Evolutionary conservation across 1,140 invertebrate genomes (phyloP), one percentile per base, ranked within the genome.

Genomic region (Stegodyphus dumicola): DNA sequence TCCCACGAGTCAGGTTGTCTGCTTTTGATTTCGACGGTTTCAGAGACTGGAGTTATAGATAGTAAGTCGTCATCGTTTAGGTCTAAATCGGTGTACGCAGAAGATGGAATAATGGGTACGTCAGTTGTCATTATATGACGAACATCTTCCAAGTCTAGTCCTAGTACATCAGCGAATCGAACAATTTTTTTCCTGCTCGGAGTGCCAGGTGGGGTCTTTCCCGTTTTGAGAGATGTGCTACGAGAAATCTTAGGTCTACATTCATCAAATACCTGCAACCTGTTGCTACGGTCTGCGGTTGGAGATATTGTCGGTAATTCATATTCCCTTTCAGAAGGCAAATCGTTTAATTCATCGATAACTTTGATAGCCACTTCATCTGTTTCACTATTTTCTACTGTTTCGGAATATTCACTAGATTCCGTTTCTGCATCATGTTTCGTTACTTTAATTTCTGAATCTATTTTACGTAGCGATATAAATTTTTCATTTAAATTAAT

Each of bases 151-250:
- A 99, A 91, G 91, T 99, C 97, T 7, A 99, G 91, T 0, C 97
- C 97, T 53, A 99, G 91, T 1, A 96, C 96, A 89, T 98, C 97
- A 0, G 97, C 97, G 90, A 99, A 99, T n/a, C 97, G 93, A 0
- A 98, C 97, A 54, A 97, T 97, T 91, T 98, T 98, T 90, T 98
- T 98, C 17, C 85, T 67, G n/a, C 77, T 78, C 0, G 95, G 95
- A 11, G 95, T 96, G 3, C 95, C 95, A 0, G 96, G 96, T 33
- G 96, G 96, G 0, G 96, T 97, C 91, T 98, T 98, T 0, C 95
- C 95, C 0, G 94, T 95, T 91, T 97, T 98, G 15, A 98, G 90
- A 0, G 96, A 97, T 0, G 96, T 96, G 89, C 94, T 95, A 77
- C 96, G 92, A 60, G 94, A 92, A 7, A 96, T 92, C 74, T 94